Evolutionary conservation across 2,113 vertebrate species (phyloP).

Genomic region (Rhinolophus sinicus): DNA sequence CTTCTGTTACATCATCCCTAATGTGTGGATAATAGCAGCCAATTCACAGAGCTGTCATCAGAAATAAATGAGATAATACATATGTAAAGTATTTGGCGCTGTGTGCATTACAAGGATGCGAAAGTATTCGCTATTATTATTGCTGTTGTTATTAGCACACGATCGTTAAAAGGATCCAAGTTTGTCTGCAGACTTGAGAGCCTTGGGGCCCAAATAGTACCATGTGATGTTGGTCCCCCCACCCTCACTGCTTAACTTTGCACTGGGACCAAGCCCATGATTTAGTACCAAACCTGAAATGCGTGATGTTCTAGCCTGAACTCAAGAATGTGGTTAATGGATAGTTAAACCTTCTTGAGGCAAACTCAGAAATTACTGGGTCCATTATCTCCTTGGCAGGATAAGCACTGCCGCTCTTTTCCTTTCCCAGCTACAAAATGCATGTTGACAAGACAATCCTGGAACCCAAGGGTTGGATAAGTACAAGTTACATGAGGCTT

Average conservation of each 20-base stretch:
- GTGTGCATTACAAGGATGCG: background rate
- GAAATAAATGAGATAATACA: slow-evolving; percentile 23
- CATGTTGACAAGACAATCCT: slow-evolving; percentile 56
- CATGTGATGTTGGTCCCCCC: background rate
- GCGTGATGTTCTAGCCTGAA: slow-evolving; percentile 60
- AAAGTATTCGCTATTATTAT: background rate
- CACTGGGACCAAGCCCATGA: background rate
- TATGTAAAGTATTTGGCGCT: background rate
- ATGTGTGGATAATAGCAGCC: slow-evolving; percentile 16
- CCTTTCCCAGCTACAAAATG: slow-evolving; percentile 9
- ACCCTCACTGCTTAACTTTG: background rate
- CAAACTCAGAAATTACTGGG: slow-evolving; percentile 73
- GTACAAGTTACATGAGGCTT: slow-evolving; percentile 58
- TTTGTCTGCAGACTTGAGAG: slow-evolving; percentile 33
- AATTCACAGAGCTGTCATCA: background rate
- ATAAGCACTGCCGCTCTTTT: background rate
- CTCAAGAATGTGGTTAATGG: slow-evolving; percentile 59
- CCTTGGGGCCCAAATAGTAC: background rate
- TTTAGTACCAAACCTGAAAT: slow-evolving; percentile 53
- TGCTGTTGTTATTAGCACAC: background rate
- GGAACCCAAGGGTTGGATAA: slow-evolving; percentile 66
- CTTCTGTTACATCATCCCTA: slow-evolving; percentile 43
- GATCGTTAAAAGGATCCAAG: background rate
- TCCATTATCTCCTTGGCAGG: slow-evolving; percentile 68
- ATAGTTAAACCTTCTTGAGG: slow-evolving; percentile 68